These are phyloP conservation scores for Colius striatus DNA, from an alignment of 2,113 vertebrate genomes.

Conservation along the genomic window DNA sequence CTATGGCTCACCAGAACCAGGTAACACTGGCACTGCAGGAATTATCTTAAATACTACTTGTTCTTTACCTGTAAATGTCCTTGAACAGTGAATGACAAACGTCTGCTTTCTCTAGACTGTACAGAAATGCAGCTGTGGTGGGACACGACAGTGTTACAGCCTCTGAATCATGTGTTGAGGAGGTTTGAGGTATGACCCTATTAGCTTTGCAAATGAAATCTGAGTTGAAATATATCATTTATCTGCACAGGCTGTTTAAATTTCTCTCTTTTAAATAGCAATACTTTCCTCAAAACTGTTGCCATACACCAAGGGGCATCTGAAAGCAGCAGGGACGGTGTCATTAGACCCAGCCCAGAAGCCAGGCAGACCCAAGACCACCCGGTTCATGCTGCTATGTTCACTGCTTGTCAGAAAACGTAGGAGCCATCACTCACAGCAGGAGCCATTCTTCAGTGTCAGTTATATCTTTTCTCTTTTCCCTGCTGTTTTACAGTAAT, in stretches of 20 bases:
- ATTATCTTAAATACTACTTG: not conserved
- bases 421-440: not conserved
- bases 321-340: not conserved
- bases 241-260: not conserved
- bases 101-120: not conserved
- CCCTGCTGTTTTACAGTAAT: not conserved
- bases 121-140: not conserved
- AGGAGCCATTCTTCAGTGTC: not conserved
- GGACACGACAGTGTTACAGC: fast-evolving
- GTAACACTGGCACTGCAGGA: not conserved
- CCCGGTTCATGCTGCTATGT: fast-evolving
- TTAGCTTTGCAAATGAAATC: not conserved
- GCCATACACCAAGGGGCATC: not conserved
- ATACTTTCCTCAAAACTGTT: not conserved
- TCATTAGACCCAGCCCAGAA: not conserved
- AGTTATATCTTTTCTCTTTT: not conserved
- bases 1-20: not conserved
- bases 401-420: not conserved
- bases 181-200: not conserved
- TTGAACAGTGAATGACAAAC: not conserved
- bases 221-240: not conserved
- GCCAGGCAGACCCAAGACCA: not conserved
- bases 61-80: not conserved
- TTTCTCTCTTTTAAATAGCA: not conserved
- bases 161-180: not conserved